Percentiles rank a stretch among this genome's conserved stretches.
phyloP scores from a whole-genome alignment of 2,888 invertebrate species.

The Ischnus inquisitorius region DNA sequence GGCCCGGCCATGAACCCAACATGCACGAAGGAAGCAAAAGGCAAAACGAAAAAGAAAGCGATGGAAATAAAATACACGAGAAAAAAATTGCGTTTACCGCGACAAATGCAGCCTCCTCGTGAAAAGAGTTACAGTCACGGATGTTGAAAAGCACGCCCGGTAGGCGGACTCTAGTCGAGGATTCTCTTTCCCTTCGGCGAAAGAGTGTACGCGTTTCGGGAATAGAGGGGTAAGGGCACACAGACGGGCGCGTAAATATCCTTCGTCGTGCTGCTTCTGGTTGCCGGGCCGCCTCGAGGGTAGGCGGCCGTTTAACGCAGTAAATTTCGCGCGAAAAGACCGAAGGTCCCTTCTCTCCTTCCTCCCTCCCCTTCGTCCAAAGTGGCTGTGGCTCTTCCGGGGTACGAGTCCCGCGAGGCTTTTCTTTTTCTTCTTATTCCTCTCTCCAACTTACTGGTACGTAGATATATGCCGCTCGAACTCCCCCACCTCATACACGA shows the following conservation, averaged over 20 bases:
- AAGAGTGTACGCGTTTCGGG: conserved; percentile 48
- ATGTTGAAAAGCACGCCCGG: not conserved
- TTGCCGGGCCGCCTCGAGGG: conserved; percentile 56
- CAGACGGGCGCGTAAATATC: conserved; percentile 43
- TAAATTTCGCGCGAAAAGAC: conserved; percentile 75
- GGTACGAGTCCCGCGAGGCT: conserved; percentile 80
- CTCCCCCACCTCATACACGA: conserved; percentile 12
- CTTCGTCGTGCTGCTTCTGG: conserved; percentile 43
- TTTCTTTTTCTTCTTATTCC: conserved; percentile 67
- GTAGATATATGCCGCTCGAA: conserved; percentile 7
- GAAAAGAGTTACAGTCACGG: conserved; percentile 40
- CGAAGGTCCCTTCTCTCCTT: conserved; percentile 70
- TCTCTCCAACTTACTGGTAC: conserved; percentile 4
- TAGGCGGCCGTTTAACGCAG: conserved; percentile 74
- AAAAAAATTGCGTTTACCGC: conserved; percentile 24
- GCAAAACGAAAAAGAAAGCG: conserved; percentile 4
- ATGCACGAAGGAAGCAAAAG: not conserved
- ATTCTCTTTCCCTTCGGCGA: conserved; percentile 28
- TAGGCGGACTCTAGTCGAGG: conserved; percentile 25
- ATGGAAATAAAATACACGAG: not conserved
- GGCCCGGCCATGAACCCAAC: not conserved
- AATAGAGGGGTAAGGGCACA: conserved; percentile 39
- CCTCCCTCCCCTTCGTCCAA: conserved; percentile 59
- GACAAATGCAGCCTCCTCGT: conserved; percentile 29
- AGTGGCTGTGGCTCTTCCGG: conserved; percentile 80